Evolutionary conservation across 30 jellyfish, hydroid and myxozoan genomes (phyloP).

Genomic region (Morbakka virulenta): DNA sequence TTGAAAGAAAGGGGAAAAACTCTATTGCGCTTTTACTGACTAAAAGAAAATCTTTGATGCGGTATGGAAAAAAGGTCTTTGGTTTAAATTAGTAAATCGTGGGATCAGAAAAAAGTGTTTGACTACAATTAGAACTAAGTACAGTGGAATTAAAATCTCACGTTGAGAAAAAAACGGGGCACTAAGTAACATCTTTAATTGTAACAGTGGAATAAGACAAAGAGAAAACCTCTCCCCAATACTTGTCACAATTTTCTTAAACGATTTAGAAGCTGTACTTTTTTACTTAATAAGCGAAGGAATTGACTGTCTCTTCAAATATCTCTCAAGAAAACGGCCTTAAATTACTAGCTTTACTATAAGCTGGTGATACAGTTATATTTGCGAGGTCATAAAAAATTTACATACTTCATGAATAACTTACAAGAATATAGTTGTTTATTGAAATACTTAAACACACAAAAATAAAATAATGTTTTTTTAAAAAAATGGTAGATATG

Average conservation of each 20-base stretch:
- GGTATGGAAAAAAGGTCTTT: conserved; percentile 31
- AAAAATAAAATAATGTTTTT: too few species aligned
- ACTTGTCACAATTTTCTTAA: conserved; percentile 1
- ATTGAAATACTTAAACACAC: too few species aligned
- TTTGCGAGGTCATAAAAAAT: too few species aligned
- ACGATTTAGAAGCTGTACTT: conserved; percentile 1
- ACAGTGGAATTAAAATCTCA: neutral
- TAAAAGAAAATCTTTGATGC: conserved; percentile 11
- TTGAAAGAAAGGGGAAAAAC: neutral
- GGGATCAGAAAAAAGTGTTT: neutral
- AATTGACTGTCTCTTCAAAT: neutral
- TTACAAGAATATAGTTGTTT: too few species aligned
- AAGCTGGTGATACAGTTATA: too few species aligned
- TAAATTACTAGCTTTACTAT: too few species aligned
- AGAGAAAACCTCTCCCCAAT: conserved; percentile 22
- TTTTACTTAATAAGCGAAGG: neutral
- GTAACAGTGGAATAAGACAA: conserved; percentile 11
- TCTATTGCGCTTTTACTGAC: conserved; percentile 15
- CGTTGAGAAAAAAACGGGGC: neutral
- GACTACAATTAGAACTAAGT: neutral
- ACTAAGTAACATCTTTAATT: neutral
- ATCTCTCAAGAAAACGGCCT: neutral
- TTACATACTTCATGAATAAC: too few species aligned
- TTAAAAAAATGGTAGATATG: too few species aligned
- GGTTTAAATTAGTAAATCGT: neutral